These are phyloP conservation scores for Enteromius mattozi DNA, from an alignment of 2,797 vertebrate genomes.

Conservation along the genomic window DNA sequence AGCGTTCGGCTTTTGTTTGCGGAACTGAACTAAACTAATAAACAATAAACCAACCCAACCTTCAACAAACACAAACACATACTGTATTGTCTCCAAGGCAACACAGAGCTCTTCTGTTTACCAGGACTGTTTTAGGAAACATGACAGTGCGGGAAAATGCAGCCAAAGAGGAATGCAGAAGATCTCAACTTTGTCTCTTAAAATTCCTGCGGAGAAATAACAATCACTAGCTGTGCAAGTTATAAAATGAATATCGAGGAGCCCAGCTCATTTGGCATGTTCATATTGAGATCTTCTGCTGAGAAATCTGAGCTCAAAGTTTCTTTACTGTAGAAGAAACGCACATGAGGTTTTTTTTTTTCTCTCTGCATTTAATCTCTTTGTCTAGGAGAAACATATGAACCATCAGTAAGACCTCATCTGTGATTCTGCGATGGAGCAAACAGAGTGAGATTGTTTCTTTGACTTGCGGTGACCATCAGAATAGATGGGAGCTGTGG, in stretches of 20 bases:
- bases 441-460: not conserved
- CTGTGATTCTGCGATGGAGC: not conserved
- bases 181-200: not conserved
- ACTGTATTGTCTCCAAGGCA: not conserved
- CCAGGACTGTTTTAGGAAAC: not conserved
- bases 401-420: not conserved
- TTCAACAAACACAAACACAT: conserved; percentile 8
- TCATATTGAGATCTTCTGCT: not conserved
- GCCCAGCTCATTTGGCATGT: not conserved
- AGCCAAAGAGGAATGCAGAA: not conserved
- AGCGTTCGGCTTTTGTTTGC: conserved; percentile 27
- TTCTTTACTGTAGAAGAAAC: not conserved
- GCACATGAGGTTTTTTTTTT: not conserved
- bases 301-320: not conserved
- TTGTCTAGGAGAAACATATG: not conserved
- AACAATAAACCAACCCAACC: conserved; percentile 17
- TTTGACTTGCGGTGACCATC: not conserved
- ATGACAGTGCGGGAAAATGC: not conserved
- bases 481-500: conserved; percentile 26
- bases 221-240: not conserved
- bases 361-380: not conserved
- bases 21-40: conserved; percentile 3
- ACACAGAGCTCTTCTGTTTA: not conserved
- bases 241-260: not conserved
- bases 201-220: not conserved